Evolutionary conservation across 2,113 vertebrate genomes (phyloP).

Genomic region (Nothobranchius kuhntae): DNA sequence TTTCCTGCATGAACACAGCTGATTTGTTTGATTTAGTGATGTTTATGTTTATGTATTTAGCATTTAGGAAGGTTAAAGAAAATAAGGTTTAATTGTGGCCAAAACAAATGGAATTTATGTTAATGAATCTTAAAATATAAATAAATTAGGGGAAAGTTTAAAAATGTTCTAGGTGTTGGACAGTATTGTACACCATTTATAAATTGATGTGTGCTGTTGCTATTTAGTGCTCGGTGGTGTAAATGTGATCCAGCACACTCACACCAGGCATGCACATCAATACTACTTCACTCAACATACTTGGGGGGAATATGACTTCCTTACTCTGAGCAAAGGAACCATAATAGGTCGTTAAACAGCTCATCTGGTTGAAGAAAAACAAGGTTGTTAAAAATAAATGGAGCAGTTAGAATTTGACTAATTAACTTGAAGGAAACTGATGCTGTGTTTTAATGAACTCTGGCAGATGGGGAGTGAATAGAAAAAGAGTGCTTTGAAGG

Average conservation of each 20-base stretch:
- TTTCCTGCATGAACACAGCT: too few species aligned
- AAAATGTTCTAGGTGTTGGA: constrained; percentile 3
- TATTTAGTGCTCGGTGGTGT: constrained; percentile 49
- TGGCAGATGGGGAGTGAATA: constrained; percentile 17
- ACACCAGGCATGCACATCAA: constrained; percentile 19
- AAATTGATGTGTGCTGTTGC: constrained; percentile 25
- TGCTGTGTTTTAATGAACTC: constrained; percentile 39
- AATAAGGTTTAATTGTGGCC: background rate
- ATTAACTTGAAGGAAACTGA: constrained; percentile 42
- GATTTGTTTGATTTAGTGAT: too few species aligned
- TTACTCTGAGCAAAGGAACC: constrained; percentile 34
- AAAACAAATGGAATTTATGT: background rate
- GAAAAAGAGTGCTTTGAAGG: constrained; percentile 21
- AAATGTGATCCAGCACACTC: constrained; percentile 52
- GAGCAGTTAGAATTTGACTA: constrained; percentile 53
- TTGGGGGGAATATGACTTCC: constrained; percentile 44
- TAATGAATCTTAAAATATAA: too few species aligned
- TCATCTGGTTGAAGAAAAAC: constrained; percentile 58
- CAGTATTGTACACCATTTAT: constrained; percentile 38
- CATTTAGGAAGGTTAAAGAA: too few species aligned
- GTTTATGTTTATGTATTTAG: too few species aligned
- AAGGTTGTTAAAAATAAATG: constrained; percentile 57
- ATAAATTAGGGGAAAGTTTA: too few species aligned
- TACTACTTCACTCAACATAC: constrained; percentile 49
- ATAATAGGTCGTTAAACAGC: constrained; percentile 73